Conservation (phyloP, 2,113 vertebrate species). For the Ictalurus furcatus region DNA sequence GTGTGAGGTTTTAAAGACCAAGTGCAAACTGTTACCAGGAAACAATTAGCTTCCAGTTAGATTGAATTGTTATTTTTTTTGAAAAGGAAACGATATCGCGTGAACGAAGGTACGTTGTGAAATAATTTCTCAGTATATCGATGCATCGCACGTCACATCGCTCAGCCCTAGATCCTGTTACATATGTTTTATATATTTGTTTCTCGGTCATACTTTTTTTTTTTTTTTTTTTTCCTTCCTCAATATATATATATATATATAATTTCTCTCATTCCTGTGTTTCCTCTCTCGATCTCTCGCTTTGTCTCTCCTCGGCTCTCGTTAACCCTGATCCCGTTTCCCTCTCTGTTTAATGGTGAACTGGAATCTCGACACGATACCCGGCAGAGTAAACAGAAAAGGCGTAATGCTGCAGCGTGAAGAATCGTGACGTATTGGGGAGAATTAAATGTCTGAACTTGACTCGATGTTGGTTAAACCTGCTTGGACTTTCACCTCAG, state of each 20-base stretch:
- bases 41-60: not conserved
- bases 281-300: not conserved
- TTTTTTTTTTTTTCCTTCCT: not conserved
- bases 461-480: not conserved
- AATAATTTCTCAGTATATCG: not conserved
- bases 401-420: not conserved
- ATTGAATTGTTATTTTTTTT: not conserved
- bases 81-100: not conserved
- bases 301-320: not conserved
- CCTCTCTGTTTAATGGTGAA: not conserved
- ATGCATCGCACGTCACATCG: not conserved
- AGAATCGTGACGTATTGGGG: not conserved
- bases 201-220: not conserved
- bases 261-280: too few species aligned
- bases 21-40: not conserved
- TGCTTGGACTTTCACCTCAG: conserved; percentile 10
- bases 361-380: not conserved
- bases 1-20: not conserved
- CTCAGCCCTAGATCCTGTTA: not conserved
- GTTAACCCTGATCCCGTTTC: not conserved
- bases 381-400: not conserved
- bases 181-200: too few species aligned
- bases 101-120: not conserved
- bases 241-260: not conserved
- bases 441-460: not conserved